Evolutionary conservation across 2,113 vertebrate species (phyloP).

Genomic region (Cyphomyrus plagiostoma): DNA sequence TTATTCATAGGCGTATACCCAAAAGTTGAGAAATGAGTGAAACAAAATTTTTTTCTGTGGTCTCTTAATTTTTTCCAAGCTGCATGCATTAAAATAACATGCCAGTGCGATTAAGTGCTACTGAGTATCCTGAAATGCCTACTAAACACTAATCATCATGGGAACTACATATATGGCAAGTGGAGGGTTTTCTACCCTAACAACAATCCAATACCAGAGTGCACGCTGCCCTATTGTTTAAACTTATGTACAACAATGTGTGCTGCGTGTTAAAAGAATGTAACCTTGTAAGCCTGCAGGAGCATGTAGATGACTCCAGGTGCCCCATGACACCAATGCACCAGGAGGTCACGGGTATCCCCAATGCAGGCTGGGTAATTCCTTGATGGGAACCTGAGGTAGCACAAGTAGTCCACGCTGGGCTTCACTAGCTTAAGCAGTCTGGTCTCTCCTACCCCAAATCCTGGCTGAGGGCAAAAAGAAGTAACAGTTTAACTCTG

Average conservation of each 20-base stretch:
- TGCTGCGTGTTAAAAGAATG: background rate
- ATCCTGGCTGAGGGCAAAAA: slow-evolving; percentile 51
- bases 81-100: background rate
- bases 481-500: background rate
- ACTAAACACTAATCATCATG: background rate
- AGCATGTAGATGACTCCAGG: slow-evolving; percentile 93
- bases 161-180: background rate
- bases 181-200: background rate
- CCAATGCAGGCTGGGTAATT: slow-evolving; percentile 85
- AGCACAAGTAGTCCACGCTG: slow-evolving; percentile 83
- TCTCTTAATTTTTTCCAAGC: background rate
- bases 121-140: background rate
- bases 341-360: slow-evolving; percentile 78
- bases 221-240: background rate
- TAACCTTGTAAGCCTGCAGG: slow-evolving; percentile 84
- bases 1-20: background rate
- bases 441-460: slow-evolving; percentile 57
- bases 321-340: slow-evolving; percentile 94
- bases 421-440: slow-evolving; percentile 76
- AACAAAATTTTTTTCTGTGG: background rate
- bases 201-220: background rate
- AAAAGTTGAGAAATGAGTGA: background rate
- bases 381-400: slow-evolving; percentile 78
- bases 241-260: background rate
- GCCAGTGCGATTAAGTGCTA: background rate